phyloP scores from a whole-genome alignment of 1,140 invertebrate genomes.

The Thaumatotibia leucotreta region DNA sequence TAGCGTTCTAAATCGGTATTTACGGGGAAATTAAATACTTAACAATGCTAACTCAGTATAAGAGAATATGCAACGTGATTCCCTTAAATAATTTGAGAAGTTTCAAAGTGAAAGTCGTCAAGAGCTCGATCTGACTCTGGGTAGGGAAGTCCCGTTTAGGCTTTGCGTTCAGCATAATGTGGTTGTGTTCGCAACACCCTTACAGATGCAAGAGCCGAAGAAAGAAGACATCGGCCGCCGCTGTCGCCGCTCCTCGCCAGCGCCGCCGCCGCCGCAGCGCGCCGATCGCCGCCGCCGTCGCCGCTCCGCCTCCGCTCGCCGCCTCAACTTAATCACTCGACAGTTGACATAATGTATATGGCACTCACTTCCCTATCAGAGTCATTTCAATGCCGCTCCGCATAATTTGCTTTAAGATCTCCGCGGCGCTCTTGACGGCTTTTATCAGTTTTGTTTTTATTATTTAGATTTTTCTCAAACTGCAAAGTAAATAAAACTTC shows the following conservation, averaged over 20 bases:
- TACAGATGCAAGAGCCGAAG: slow-evolving; percentile 69
- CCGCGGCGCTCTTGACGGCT: slow-evolving; percentile 49
- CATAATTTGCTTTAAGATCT: not conserved
- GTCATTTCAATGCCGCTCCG: slow-evolving; percentile 47
- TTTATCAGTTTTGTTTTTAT: slow-evolving; percentile 27
- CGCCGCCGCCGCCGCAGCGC: slow-evolving; percentile 15
- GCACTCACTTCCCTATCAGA: slow-evolving; percentile 61
- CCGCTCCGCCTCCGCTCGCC: slow-evolving; percentile 22
- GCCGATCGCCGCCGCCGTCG: slow-evolving; percentile 27
- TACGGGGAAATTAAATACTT: slow-evolving; percentile 74
- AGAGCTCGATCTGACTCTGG: slow-evolving; percentile 65
- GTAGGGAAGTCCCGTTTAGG: slow-evolving; percentile 66
- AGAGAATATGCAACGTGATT: slow-evolving; percentile 35
- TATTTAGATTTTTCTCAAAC: slow-evolving; percentile 21
- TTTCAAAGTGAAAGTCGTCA: slow-evolving; percentile 44
- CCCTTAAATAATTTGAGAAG: slow-evolving; percentile 30
- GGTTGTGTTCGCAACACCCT: slow-evolving; percentile 73
- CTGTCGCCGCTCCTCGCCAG: slow-evolving; percentile 14
- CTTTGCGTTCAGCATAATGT: slow-evolving; percentile 73
- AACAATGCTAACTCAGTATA: slow-evolving; percentile 54
- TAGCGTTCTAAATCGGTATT: slow-evolving; percentile 74
- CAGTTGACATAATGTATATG: slow-evolving; percentile 28
- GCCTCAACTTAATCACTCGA: slow-evolving; percentile 16
- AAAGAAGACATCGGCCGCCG: slow-evolving; percentile 36
- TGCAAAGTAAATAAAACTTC: slow-evolving; percentile 15